Evolutionary conservation across 2,113 vertebrate species (phyloP).

Genomic region (Chlamydotis undulata): DNA sequence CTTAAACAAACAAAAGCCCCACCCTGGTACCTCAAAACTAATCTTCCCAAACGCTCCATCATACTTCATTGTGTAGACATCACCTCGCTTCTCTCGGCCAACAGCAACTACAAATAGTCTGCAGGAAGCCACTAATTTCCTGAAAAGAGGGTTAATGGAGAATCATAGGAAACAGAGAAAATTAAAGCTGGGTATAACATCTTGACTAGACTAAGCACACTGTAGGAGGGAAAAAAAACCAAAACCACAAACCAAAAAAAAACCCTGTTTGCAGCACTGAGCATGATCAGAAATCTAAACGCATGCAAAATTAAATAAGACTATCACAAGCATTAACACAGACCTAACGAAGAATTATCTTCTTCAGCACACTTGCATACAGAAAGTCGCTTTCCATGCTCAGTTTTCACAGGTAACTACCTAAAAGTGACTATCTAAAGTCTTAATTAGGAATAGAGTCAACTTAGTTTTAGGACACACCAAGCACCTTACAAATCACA

Average conservation of each 20-base stretch:
- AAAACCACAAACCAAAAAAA: too few relatives aligned
- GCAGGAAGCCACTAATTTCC: conserved; percentile 54
- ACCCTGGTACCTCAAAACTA: neutral
- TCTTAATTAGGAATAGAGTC: neutral
- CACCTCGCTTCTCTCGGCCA: neutral
- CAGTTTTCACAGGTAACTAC: neutral
- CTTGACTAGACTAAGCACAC: neutral
- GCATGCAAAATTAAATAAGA: neutral
- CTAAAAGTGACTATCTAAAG: neutral
- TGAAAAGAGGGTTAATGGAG: neutral
- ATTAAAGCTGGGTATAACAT: neutral
- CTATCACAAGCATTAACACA: neutral
- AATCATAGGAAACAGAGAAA: conserved; percentile 15
- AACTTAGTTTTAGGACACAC: neutral
- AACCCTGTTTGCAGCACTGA: too few relatives aligned
- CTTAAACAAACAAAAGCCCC: neutral
- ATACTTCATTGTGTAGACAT: neutral
- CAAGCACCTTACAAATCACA: accelerated
- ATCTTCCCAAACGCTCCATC: neutral
- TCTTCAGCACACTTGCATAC: neutral
- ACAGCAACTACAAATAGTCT: conserved; percentile 22
- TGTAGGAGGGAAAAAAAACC: neutral
- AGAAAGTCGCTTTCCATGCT: neutral
- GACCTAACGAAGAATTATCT: neutral
- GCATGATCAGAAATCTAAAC: neutral